phyloP scores from a whole-genome alignment of 2,113 vertebrate genomes.

The Mirza zaza region DNA sequence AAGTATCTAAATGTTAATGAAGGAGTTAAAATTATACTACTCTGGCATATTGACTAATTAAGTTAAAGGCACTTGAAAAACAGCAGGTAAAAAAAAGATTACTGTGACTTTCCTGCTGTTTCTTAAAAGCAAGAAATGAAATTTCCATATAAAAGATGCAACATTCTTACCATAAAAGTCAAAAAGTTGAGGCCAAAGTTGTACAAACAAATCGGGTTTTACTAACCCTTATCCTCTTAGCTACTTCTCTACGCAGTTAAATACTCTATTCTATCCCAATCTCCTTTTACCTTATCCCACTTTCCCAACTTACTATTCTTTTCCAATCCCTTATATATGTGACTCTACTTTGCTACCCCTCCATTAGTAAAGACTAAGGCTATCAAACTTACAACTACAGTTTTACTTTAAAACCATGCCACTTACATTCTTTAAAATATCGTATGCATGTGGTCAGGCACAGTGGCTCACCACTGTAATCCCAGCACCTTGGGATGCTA shows the following conservation, averaged over 20 bases:
- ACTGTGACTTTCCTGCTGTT: neutral
- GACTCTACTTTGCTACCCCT: neutral
- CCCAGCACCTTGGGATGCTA: neutral
- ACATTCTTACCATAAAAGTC: neutral
- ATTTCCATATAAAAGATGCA: neutral
- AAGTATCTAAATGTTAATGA: neutral
- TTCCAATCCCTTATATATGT: neutral
- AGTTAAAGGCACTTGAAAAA: neutral
- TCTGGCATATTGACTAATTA: neutral
- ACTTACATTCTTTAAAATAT: neutral
- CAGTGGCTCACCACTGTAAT: no score
- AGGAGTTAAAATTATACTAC: neutral
- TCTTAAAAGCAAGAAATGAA: neutral
- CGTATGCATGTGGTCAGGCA: no score
- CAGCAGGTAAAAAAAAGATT: neutral
- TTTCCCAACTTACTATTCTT: neutral
- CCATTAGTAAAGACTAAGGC: neutral
- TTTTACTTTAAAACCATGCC: neutral
- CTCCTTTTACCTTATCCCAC: neutral
- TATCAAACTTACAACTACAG: constrained; percentile 1
- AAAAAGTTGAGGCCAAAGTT: neutral
- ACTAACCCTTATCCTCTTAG: neutral
- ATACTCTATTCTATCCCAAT: neutral
- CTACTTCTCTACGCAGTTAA: neutral
- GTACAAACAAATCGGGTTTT: neutral